Evolutionary conservation across 2,113 vertebrate species (phyloP).

Genomic region (Azemiops feae): DNA sequence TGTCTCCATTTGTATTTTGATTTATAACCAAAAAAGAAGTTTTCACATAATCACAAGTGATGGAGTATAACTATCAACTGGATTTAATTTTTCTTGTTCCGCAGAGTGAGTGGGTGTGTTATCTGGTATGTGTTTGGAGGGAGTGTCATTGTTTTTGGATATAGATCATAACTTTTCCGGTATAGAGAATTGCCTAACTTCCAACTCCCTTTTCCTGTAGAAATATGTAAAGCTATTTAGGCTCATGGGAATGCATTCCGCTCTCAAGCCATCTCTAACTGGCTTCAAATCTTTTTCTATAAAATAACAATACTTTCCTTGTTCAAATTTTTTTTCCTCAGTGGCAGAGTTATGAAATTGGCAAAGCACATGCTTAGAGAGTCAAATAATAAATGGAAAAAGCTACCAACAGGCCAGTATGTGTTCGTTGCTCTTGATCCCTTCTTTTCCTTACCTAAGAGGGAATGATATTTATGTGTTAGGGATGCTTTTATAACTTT

Average conservation of each 20-base stretch:
- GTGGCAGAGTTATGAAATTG: conserved; percentile 13
- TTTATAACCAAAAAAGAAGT: background rate
- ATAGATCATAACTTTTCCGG: background rate
- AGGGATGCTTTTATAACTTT: background rate
- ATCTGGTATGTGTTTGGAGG: background rate
- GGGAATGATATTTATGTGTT: too few species aligned
- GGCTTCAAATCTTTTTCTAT: background rate
- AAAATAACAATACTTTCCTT: background rate
- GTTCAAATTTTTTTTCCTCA: background rate
- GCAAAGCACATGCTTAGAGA: background rate
- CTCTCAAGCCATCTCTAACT: background rate
- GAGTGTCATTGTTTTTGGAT: background rate
- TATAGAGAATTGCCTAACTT: background rate
- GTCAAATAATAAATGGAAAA: fast-evolving
- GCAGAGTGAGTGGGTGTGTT: background rate
- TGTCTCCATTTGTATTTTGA: background rate
- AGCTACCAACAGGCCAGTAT: fast-evolving
- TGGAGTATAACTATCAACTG: background rate
- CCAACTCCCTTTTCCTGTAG: conserved; percentile 13
- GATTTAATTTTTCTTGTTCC: background rate
- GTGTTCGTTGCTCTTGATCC: background rate
- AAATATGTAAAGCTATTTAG: background rate
- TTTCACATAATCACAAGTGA: background rate
- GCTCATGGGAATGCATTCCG: background rate
- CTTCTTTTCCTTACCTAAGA: fast-evolving